Evolutionary conservation across 2,888 invertebrate genomes (phyloP), one percentile per base, ranked within the genome.

Genomic region (Sarcophaga variegata): DNA sequence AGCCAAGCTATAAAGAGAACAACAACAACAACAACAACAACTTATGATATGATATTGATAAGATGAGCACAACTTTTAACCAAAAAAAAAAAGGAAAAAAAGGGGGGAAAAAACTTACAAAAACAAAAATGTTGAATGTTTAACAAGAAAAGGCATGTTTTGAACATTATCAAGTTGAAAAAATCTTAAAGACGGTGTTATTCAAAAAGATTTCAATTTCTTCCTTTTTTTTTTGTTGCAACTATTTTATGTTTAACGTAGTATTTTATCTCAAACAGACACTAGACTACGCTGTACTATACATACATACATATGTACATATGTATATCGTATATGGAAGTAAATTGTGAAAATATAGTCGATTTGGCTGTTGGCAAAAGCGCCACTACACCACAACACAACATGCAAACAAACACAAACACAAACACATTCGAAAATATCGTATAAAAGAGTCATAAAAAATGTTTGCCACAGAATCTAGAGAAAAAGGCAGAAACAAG

Each of bases 161-260:
- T 66, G 22, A 87, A 87, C 81, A 71, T 87, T 84, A 87, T 87
- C 87, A 84, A 67, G 5, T 54, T 25, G 14, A 60, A 54, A 84
- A 84, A 78, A 87, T 87, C 87, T 87, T 79, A 79, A 87, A 84
- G 78, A 87, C 84, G 87, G 83, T 71, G 45, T 81, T 81, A 71
- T 84, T 87, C 62, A 84, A 87, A 87, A 81, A 76, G 78, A 79
- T 81, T 84, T 80, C n/a, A 54, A 22, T 54, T 54, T 25, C 49
- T 60, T 71, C 67, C 12, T 78, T 62, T 20, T 47, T 78, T 37
- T 37, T 37, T 37, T 37, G 37, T 10, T 8, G 37, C 37, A 37
- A 37, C 37, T 37, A 71, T 70, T 78, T 66, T 77, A 54, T 14
- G 4, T 54, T 54, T 54, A 54, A 54, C 54, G 17, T 54, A 75